phyloP scores from a whole-genome alignment of 2,113 vertebrate genomes.

The Narcine bancroftii region DNA sequence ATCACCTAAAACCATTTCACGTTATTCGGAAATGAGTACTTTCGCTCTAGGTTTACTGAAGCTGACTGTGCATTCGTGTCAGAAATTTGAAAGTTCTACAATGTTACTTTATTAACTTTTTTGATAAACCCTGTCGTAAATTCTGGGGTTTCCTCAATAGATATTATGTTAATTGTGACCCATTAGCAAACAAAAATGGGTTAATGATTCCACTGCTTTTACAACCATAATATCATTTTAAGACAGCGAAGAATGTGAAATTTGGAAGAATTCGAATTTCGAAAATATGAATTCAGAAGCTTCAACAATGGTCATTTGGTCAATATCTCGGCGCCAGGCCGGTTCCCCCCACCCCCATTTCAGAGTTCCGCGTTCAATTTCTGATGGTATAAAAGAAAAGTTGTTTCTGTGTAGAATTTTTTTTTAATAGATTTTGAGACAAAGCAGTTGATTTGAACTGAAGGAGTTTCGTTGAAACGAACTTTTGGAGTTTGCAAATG shows the following conservation, averaged over 20 bases:
- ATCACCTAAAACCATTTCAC: neutral
- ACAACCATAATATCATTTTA: neutral
- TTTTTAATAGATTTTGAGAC: neutral
- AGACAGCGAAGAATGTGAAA: neutral
- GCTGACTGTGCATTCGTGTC: neutral
- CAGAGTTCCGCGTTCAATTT: neutral
- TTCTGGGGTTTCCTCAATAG: neutral
- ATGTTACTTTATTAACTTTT: neutral
- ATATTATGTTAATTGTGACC: neutral
- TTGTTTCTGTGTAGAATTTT: neutral
- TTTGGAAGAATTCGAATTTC: neutral
- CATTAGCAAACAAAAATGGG: too few species aligned
- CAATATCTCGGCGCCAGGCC: neutral
- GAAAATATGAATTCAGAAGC: neutral
- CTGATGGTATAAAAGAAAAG: neutral
- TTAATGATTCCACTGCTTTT: neutral
- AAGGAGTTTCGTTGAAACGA: neutral
- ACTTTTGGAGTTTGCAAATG: neutral
- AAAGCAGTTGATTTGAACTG: too few species aligned
- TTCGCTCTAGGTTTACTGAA: neutral
- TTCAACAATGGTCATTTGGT: neutral
- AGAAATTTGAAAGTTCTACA: neutral
- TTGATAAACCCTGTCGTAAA: neutral
- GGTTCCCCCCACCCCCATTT: neutral
- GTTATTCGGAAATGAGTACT: neutral